Percentiles rank a stretch among this genome's conserved stretches.
Conservation (phyloP, 2,113 vertebrate genomes). For the Aepyceros melampus region DNA sequence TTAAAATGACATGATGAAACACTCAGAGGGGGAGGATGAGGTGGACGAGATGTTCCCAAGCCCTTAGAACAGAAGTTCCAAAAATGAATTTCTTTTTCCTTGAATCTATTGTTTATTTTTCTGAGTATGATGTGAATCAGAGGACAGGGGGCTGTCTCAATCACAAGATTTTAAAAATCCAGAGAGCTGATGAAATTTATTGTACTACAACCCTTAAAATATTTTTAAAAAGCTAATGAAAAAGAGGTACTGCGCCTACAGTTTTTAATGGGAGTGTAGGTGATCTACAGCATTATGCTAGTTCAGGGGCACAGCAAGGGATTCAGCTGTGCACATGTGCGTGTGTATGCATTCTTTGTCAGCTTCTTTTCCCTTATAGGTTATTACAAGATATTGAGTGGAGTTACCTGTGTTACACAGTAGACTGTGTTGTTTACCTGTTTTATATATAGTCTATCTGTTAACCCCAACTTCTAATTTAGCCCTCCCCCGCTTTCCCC, state of each 20-base stretch:
- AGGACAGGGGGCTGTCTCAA: not conserved
- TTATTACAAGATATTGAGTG: not conserved
- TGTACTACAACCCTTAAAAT: too few relatives aligned
- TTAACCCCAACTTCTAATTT: not conserved
- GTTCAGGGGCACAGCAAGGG: too few relatives aligned
- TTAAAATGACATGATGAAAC: not conserved
- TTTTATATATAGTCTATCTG: not conserved
- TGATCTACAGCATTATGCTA: not conserved
- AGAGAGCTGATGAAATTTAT: not conserved
- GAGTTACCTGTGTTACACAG: not conserved
- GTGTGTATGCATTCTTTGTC: not conserved
- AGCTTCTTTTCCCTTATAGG: not conserved
- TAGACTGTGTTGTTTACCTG: fast-evolving
- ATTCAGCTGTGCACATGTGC: not conserved
- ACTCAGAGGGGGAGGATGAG: not conserved
- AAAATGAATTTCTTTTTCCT: not conserved
- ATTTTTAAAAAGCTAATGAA: not conserved
- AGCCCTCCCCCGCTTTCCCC: not conserved
- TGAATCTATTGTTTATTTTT: not conserved
- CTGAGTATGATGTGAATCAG: not conserved
- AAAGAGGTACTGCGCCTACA: not conserved
- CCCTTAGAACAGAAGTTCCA: not conserved
- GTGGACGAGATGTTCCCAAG: not conserved
- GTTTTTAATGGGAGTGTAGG: not conserved
- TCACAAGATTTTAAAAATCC: not conserved